phyloP scores from a whole-genome alignment of 2,888 invertebrate genomes.

The Cephalotes varians region DNA sequence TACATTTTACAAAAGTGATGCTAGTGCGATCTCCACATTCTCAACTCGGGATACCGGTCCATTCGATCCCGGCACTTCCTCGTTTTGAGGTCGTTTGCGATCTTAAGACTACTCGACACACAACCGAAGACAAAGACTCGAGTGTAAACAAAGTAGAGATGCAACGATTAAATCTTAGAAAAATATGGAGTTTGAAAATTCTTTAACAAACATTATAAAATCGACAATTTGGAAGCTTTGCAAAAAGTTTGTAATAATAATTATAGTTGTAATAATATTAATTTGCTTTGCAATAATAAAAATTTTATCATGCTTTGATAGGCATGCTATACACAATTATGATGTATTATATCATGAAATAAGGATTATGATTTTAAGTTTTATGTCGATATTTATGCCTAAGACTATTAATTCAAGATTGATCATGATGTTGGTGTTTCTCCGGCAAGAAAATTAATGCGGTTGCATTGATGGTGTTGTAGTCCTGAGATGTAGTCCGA shows the following conservation, averaged over 20 bases:
- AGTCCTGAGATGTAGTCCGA: constrained; percentile 54
- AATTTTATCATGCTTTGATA: not conserved
- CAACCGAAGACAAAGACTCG: constrained; percentile 59
- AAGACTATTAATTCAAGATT: constrained; percentile 47
- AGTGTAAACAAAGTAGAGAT: not conserved
- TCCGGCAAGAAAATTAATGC: constrained; percentile 46
- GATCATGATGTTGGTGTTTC: constrained; percentile 35
- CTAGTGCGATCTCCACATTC: constrained; percentile 66
- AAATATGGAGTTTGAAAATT: not conserved
- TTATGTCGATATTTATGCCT: not conserved
- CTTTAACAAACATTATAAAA: not conserved
- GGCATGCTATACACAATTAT: not conserved
- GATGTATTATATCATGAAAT: not conserved
- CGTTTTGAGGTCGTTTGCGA: constrained; percentile 63
- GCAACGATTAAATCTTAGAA: not conserved
- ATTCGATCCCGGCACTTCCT: constrained; percentile 69
- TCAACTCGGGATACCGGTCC: constrained; percentile 67
- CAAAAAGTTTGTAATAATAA: not conserved
- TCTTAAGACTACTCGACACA: constrained; percentile 63
- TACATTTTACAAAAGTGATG: constrained; percentile 51
- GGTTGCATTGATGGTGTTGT: constrained; percentile 51
- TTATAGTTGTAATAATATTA: too few species aligned
- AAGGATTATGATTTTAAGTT: not conserved
- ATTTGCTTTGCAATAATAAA: not conserved
- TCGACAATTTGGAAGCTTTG: not conserved